These are phyloP conservation scores for Drosophila teissieri DNA, from an alignment of 1,140 invertebrate genomes.

Conservation along the genomic window DNA sequence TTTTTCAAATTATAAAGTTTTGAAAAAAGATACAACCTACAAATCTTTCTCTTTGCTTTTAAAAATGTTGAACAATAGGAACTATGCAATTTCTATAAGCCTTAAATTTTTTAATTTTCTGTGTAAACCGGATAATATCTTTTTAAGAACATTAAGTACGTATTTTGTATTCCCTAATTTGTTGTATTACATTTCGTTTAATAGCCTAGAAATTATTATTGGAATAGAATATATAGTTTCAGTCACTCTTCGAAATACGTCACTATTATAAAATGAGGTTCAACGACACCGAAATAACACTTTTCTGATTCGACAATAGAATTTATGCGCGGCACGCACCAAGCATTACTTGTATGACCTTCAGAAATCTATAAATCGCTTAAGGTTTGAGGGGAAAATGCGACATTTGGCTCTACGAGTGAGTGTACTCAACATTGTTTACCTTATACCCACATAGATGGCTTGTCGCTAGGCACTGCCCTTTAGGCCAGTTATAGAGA, in stretches of 20 bases:
- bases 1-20: too few species aligned
- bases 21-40: too few species aligned
- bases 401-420: constrained; percentile 22
- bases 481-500: constrained; percentile 11
- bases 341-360: constrained; percentile 67
- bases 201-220: too few species aligned
- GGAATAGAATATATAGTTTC: background rate
- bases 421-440: constrained; percentile 17
- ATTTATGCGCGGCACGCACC: constrained; percentile 66
- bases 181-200: too few species aligned
- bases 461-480: background rate
- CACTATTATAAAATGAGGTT: constrained; percentile 51
- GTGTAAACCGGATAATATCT: too few species aligned
- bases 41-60: too few species aligned
- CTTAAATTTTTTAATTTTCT: too few species aligned
- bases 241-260: constrained; percentile 34
- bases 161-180: too few species aligned
- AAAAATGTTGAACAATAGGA: too few species aligned
- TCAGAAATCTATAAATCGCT: constrained; percentile 60
- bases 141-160: too few species aligned
- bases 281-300: constrained; percentile 50
- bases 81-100: too few species aligned
- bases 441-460: background rate
- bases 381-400: constrained; percentile 33
- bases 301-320: constrained; percentile 29